Evolutionary conservation across 2,797 vertebrate species (phyloP).

Genomic region (Gobionotothen gibberifrons): DNA sequence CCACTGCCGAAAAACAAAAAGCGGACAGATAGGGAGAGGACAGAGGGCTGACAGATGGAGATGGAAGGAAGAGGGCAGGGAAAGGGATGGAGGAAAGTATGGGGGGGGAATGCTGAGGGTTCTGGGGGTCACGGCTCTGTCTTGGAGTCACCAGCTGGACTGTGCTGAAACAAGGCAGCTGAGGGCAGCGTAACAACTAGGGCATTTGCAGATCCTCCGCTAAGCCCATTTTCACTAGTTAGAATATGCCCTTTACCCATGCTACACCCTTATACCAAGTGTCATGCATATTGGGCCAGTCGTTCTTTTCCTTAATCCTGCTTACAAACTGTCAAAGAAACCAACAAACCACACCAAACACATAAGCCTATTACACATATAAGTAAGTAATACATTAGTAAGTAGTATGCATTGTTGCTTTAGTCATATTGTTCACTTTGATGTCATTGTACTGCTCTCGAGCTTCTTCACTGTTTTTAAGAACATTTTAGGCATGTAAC

Average conservation of each 20-base stretch:
- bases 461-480: background rate
- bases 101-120: background rate
- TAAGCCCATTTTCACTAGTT: too few species aligned
- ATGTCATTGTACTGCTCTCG: background rate
- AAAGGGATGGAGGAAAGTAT: background rate
- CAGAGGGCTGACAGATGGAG: slow-evolving; percentile 38
- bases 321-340: too few species aligned
- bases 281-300: too few species aligned
- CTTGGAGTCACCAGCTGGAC: slow-evolving; percentile 52
- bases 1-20: slow-evolving; percentile 47
- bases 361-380: too few species aligned
- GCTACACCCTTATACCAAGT: too few species aligned
- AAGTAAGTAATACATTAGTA: background rate
- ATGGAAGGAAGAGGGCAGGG: slow-evolving; percentile 14
- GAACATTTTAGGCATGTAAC: slow-evolving; percentile 8
- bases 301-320: too few species aligned
- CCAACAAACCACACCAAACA: too few species aligned
- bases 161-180: slow-evolving; percentile 38
- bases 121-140: slow-evolving; percentile 42
- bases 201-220: too few species aligned
- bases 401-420: background rate
- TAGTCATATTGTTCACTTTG: background rate
- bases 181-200: background rate
- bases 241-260: too few species aligned
- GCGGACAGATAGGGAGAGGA: slow-evolving; percentile 35